Evolutionary conservation across 2,888 invertebrate species (phyloP), one percentile per base, ranked within the genome.

Genomic region (Saturnia pavonia): DNA sequence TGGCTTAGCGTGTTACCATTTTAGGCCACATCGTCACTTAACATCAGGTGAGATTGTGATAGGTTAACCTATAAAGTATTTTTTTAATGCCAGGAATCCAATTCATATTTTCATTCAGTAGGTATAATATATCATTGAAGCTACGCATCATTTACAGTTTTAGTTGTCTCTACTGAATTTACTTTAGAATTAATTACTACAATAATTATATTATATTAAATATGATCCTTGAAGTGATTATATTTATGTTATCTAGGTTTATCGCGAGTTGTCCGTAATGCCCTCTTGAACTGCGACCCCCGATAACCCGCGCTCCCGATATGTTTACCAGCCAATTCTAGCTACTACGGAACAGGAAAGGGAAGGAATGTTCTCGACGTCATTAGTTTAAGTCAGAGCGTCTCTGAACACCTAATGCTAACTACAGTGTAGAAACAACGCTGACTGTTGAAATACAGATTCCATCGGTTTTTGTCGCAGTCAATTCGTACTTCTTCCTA

Each of bases 281-380:
- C 65, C 40, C 65, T 65, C 19, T 60, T 65, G 65, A 65, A 65
- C 65, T 65, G 65, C n/a, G 34, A 40, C 40, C 65, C n/a, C 40
- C n/a, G 65, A 65, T 65, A 65, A 40, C 65, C 65, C 65, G n/a
- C 7, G 34, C 40, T 8, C 27, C 34, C 63, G 63, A 63, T 63
- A 63, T 27, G 27, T 14, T 34, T 19, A 34, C 40, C 40, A 65
- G 40, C 40, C 65, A 11, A 19, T 34, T 65, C 65, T 40, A 65
- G 65, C 65, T 65, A 40, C 65, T 40, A 19, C 65, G 65, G 65
- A 65, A 65, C 19, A 65, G 65, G 65, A 40, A 65, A 34, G 40
- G 65, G 65, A 65, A 65, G 65, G 65, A n/a, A 40, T 40, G 19
- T 65, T 65, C 65, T 40, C 40, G 19, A 40, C 34, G 63, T 34